Conservation (phyloP, 2,113 vertebrate species). For the Garra rufa region DNA sequence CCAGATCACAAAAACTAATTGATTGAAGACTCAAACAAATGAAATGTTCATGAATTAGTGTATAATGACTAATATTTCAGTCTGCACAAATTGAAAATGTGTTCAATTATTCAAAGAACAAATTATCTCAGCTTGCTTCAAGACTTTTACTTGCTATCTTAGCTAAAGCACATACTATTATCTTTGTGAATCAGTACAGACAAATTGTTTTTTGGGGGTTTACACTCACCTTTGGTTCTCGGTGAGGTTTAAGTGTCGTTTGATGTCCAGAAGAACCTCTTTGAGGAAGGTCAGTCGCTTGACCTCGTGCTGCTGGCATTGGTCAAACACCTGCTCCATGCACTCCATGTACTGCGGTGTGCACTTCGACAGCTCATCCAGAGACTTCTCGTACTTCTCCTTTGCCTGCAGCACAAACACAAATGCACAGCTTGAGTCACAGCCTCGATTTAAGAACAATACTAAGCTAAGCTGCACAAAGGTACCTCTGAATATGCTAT, state of each 20-base stretch:
- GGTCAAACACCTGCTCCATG: constrained; percentile 98
- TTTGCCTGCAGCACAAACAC: constrained; percentile 80
- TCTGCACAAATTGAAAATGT: no score
- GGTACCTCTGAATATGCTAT: neutral
- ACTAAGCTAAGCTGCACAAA: neutral
- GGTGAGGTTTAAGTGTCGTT: constrained; percentile 93
- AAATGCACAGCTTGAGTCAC: neutral
- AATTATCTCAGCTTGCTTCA: neutral
- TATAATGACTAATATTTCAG: no score
- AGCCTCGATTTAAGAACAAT: neutral
- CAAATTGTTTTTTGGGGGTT: neutral
- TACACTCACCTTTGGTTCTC: constrained; percentile 89
- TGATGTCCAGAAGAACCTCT: constrained; percentile 95
- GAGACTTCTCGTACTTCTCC: constrained; percentile 96
- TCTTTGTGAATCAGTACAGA: neutral
- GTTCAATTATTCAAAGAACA: no score
- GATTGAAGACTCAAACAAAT: no score
- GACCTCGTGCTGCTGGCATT: constrained; percentile 97
- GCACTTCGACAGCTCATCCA: constrained; percentile 93
- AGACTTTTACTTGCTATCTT: neutral
- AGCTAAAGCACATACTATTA: neutral
- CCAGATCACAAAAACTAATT: neutral
- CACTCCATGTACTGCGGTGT: constrained; percentile 92
- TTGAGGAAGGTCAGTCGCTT: constrained; percentile 96
- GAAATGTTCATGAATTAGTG: neutral